Conservation (phyloP, 2,888 invertebrate species). For the Idaea dimidiata region DNA sequence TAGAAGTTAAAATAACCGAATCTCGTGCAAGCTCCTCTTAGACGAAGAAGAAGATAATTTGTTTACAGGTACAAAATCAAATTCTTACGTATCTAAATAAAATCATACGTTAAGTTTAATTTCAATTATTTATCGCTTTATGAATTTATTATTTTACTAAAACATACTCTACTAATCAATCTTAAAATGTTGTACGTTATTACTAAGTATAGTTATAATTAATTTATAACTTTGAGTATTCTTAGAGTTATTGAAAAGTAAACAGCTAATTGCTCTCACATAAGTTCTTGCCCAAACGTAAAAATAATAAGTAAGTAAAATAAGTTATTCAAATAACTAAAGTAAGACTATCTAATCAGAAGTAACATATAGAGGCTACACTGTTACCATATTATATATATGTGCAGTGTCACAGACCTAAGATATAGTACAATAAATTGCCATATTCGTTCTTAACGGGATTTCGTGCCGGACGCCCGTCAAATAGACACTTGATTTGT, state of each 20-base stretch:
- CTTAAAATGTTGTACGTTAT: not conserved
- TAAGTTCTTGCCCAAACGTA: constrained; percentile 13
- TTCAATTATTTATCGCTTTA: no score
- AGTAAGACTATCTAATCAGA: constrained; percentile 13
- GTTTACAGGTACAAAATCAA: no score
- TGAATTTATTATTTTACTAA: no score
- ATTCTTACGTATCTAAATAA: no score
- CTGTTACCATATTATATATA: constrained; percentile 22
- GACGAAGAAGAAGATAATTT: no score
- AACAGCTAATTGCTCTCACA: constrained; percentile 1
- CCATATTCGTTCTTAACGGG: not conserved
- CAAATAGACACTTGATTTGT: no score
- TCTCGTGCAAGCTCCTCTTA: no score
- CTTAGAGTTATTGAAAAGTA: constrained; percentile 6
- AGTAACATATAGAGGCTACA: constrained; percentile 33
- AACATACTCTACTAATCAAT: not conserved
- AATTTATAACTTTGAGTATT: not conserved
- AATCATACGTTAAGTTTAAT: no score
- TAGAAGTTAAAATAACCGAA: no score
- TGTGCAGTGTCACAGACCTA: not conserved
- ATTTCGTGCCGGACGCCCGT: no score
- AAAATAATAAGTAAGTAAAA: not conserved
- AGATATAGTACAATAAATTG: constrained; percentile 11
- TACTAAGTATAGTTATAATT: not conserved
- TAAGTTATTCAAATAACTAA: constrained; percentile 3